Base-by-base conservation (phyloP, 2,797 vertebrate genomes). In the Acanthurus leucopareius region DNA sequence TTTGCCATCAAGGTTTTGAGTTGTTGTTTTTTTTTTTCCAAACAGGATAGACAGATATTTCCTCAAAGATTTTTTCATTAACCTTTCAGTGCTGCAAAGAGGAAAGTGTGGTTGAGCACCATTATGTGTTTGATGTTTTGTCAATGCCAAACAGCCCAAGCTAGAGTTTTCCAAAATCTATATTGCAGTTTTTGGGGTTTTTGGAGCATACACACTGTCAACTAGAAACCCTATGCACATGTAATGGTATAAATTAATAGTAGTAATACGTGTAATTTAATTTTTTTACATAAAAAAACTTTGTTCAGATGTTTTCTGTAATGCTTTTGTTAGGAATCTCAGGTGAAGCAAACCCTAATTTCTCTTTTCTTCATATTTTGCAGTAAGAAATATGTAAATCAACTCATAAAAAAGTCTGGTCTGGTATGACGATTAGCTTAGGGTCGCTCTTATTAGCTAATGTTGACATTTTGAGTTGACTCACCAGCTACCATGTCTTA, bases 1-100 rank as follows among this genome's bases (percentile, higher is more conserved):
- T 73, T 53, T 72, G 49, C 61, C 44, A 71, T 73, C 60, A 32
- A 75, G 71, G 60, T 45, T 82, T 69, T 70, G 3, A 35, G 8
- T 1, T 22, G 13, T 47, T 44, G 66, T 53, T 51, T 51, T 10
- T 47, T 22, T 48, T 53, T 32, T 7, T 0, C 14, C 45, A 77
- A 73, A 28, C 51, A 40, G 53, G 71, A 19, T 52, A 38, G 45
- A 52, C 45, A 66, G 22, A 71, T 49, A 62, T 78, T 82, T 73
- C 61, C 62, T 75, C 48, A 65, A 16, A 65, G 13, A 60, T 64
- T 56, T 79, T 47, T 54, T 60, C 9, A 59, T 69, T 53, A 67
- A 35, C 3, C 25, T 66, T 48, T 54, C 35, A 69, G 56, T 45
- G 25, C 25, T 49, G 14, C 15, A 42, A 42, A 68, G 22, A 56